Evolutionary conservation across 2,797 vertebrate genomes (phyloP).

Genomic region (Lemur catta): DNA sequence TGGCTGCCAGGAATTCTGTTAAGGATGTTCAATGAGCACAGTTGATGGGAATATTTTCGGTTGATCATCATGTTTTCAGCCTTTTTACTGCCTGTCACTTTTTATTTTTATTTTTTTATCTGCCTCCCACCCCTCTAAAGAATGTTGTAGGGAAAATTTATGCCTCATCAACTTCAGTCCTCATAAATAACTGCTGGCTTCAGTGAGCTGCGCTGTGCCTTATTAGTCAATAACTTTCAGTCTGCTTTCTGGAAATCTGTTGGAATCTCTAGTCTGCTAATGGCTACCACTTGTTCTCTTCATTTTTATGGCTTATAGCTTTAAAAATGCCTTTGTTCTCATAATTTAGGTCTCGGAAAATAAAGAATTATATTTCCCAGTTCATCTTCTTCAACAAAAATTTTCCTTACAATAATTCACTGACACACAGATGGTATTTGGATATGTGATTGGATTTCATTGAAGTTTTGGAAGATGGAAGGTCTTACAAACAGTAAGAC

Average conservation of each 20-base stretch:
- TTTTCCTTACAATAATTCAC: not conserved
- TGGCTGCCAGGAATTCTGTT: not conserved
- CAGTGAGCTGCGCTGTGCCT: not conserved
- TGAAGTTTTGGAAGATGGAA: not conserved
- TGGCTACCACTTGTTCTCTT: not conserved
- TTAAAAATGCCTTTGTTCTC: not conserved
- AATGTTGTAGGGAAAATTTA: too few relatives aligned
- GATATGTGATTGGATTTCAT: not conserved
- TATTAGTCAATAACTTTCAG: not conserved
- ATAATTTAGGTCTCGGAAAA: not conserved
- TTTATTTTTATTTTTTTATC: not conserved
- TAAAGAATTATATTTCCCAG: not conserved
- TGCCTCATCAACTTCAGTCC: not conserved
- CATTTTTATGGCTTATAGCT: not conserved
- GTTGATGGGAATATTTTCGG: not conserved
- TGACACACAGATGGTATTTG: not conserved
- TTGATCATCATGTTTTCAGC: not conserved
- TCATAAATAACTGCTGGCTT: not conserved
- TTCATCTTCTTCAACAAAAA: not conserved
- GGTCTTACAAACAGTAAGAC: not conserved
- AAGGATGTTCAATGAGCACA: not conserved
- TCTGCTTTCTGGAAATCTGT: not conserved
- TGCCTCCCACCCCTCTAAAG: too few relatives aligned
- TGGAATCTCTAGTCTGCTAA: not conserved
- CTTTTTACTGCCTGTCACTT: not conserved